Evolutionary conservation across 2,113 vertebrate species (phyloP), one percentile per base, ranked within the genome.

Genomic region (Gobio gobio): DNA sequence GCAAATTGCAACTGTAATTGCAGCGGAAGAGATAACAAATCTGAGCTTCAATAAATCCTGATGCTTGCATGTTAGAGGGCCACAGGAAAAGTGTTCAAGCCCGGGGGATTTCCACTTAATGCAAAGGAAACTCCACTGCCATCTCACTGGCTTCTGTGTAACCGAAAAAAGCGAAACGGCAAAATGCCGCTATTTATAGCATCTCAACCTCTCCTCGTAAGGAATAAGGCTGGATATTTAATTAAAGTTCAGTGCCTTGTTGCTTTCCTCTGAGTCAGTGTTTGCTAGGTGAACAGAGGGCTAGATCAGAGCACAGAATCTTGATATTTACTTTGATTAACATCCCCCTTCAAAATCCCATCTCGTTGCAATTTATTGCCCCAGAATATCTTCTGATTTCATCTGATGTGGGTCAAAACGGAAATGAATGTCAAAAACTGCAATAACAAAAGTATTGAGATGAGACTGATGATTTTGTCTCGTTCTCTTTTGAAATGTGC

Each of bases 271-370:
- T 61, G 61, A 56, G 36, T 56, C 45, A 68, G 70, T 84, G 84
- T 89, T 87, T 88, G 75, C 82, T 83, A 14, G 76, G 64, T 58
- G 77, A 86, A 81, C 61, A 40, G 40, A 5, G 49, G 76, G 75
- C 33, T n/a, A 49, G 63, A 56, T 90, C 88, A 89, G 63, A n/a
- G n/a, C 10, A 47, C 66, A 82, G 20, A 78, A 88, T 90, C 75
- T 26, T 80, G 63, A 87, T 88, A 78, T 87, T 87, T 89, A 78
- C 82, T 89, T 76, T 84, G 83, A 88, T 88, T 86, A 89, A 77
- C 51, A 82, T 61, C 83, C 58, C 13, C 72, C 56, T 20, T 81
- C 43, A 78, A 80, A 84, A 76, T 77, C 36, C 5, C 54, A 47
- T 18, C 75, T 68, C 47, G 61, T 6, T 83, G n/a, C 54, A 47